phyloP scores from a whole-genome alignment of 2,113 vertebrate species.

The cat (Felis catus) region DNA sequence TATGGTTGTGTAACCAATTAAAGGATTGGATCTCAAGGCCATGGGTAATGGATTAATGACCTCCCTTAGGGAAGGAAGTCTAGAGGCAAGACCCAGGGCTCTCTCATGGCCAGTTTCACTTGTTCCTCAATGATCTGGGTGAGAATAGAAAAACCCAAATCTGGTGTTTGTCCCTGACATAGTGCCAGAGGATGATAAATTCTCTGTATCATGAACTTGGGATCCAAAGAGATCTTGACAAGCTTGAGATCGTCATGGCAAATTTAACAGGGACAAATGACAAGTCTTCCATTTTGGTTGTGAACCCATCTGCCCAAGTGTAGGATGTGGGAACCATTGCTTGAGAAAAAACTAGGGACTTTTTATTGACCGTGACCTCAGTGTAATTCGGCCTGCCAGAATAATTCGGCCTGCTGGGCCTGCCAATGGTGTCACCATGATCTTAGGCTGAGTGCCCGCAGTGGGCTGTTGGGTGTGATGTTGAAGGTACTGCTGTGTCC shows the following conservation, averaged over 20 bases:
- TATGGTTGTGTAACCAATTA: constrained; percentile 43
- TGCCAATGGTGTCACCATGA: not conserved
- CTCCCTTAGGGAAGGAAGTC: not conserved
- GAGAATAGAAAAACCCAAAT: not conserved
- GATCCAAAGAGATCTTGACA: not conserved
- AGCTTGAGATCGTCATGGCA: not conserved
- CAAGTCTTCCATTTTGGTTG: not conserved
- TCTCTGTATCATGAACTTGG: not conserved
- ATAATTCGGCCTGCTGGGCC: not conserved
- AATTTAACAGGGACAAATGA: not conserved
- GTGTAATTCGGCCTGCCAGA: not conserved
- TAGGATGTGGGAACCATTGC: not conserved
- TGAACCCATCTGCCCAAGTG: not conserved
- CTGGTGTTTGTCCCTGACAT: not conserved
- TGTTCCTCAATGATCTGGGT: constrained; percentile 22
- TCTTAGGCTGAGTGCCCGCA: not conserved
- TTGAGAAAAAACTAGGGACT: not conserved
- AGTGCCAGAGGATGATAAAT: not conserved
- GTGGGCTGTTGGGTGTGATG: not conserved
- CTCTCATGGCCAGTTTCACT: not conserved
- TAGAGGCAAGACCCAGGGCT: not conserved
- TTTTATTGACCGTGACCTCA: not conserved
- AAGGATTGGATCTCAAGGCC: constrained; percentile 36
- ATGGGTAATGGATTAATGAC: constrained; percentile 13
- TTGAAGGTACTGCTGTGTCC: not conserved